Conservation (phyloP, 2,113 vertebrate genomes). For the Microtus oregoni region DNA sequence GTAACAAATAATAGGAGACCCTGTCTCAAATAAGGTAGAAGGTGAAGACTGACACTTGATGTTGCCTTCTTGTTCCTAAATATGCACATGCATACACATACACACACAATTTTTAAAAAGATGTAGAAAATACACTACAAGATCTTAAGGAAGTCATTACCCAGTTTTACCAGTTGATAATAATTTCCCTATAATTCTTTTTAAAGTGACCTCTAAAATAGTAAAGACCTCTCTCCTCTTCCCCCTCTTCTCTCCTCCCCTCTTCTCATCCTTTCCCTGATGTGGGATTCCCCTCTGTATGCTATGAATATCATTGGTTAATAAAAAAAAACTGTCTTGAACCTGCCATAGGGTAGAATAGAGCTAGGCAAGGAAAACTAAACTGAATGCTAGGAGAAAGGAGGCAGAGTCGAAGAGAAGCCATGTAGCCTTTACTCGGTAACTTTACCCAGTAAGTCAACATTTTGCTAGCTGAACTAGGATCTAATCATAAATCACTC, state of each 20-base stretch:
- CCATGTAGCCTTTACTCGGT: too few species aligned
- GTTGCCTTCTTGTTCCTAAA: too few species aligned
- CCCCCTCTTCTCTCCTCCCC: neutral
- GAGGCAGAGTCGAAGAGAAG: too few species aligned
- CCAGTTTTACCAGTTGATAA: neutral
- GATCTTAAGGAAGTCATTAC: neutral
- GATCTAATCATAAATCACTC: slow-evolving; percentile 7
- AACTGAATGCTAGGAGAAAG: too few species aligned
- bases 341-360: too few species aligned
- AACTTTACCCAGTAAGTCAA: neutral
- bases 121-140: neutral
- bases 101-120: neutral
- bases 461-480: neutral
- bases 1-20: neutral
- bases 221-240: neutral
- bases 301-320: too few species aligned
- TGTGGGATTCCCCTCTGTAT: too few species aligned
- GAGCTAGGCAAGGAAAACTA: too few species aligned
- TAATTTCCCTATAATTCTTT: neutral
- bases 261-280: neutral
- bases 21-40: too few species aligned
- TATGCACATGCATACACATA: too few species aligned
- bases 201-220: neutral
- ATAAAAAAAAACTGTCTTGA: too few species aligned
- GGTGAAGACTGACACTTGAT: too few species aligned